Percentiles rank a stretch among this genome's conserved stretches.
These are phyloP conservation scores for Esox lucius DNA, from an alignment of 2,797 vertebrate species.

Conservation along the genomic window DNA sequence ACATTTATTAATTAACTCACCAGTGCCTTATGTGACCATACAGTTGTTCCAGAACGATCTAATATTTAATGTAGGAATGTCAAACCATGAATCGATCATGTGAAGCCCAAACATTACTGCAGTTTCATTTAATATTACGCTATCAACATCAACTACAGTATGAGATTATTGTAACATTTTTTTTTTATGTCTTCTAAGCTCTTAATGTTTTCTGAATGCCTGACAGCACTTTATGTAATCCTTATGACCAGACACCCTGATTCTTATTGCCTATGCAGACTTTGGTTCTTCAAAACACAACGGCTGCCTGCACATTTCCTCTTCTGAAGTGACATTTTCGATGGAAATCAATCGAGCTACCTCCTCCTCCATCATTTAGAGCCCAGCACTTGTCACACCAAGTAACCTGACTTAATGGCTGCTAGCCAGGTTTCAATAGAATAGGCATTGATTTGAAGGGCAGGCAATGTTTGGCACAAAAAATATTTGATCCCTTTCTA, in stretches of 20 bases:
- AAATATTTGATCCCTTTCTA: conserved; percentile 22
- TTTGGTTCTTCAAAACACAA: conserved; percentile 23
- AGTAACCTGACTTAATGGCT: conserved; percentile 31
- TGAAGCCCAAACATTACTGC: background rate
- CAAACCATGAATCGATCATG: background rate
- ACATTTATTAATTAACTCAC: conserved; percentile 84
- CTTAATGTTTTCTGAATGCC: background rate
- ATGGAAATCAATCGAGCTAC: conserved; percentile 21
- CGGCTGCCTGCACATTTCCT: conserved; percentile 18
- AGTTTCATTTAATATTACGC: background rate
- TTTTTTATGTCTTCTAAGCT: background rate
- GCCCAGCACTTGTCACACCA: conserved; percentile 28
- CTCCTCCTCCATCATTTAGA: conserved; percentile 31
- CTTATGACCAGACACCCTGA: conserved; percentile 10
- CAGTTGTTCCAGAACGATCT: background rate
- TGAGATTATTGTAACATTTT: background rate
- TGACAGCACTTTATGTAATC: background rate
- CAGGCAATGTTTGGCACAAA: conserved; percentile 29
- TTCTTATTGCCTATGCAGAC: conserved; percentile 20
- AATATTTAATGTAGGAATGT: background rate
- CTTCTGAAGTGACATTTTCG: conserved; percentile 25
- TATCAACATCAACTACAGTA: background rate
- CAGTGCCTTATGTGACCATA: conserved; percentile 69
- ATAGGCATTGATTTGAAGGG: conserved; percentile 39
- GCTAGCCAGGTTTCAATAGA: conserved; percentile 20